Base-by-base conservation (phyloP, 1,140 invertebrate genomes). In the Panulirus ornatus region DNA sequence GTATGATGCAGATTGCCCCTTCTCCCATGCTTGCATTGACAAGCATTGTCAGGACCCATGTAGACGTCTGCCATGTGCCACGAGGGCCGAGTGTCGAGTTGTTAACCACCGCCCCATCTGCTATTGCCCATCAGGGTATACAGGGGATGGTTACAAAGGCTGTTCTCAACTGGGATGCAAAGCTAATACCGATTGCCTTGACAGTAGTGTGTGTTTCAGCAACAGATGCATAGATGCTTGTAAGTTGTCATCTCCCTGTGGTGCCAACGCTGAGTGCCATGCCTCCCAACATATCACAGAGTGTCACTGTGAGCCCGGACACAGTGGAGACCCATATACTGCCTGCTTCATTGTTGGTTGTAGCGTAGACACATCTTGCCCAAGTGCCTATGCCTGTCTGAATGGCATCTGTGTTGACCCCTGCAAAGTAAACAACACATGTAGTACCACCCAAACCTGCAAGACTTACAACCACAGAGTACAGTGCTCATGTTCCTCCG, bases 21-120 rank as follows among this genome's bases (percentile, higher is more conserved):
- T 96, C 38, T 96, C 96, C 71, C 95, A 97, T 94, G 96, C 97
- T 40, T 98, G 98, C 92, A 95, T 98, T 82, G 97, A 97, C 91
- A 95, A 96, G 54, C 95, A 97, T 92, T 98, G 98, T 93, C 94
- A 96, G 34, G 96, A 98, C 93, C 96, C 97, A 0, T 98, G 97
- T 92, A 93, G 95, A 6, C 96, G 96, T 88, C 96, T 96, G 1
- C 96, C 96, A 54, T 98, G 98, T 93, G 97, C 97, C n/a, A 85
- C 94, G 0, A 96, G 97, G 90, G 97, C 97, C 19, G 94, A 96
- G 44, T 98, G 97, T 91, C 95, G 95, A 78, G 95, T 96, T 0
- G 89, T 92, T 71, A 84, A 92, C 88, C 95, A 97, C 92, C 94
- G 95, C 91, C 96, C 97, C 0, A 96, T 97, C 92, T 94, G 93